Percentiles rank a stretch among this genome's conserved stretches.
phyloP scores from a whole-genome alignment of 23 tunicate genomes.

The Ciona savignyi region DNA sequence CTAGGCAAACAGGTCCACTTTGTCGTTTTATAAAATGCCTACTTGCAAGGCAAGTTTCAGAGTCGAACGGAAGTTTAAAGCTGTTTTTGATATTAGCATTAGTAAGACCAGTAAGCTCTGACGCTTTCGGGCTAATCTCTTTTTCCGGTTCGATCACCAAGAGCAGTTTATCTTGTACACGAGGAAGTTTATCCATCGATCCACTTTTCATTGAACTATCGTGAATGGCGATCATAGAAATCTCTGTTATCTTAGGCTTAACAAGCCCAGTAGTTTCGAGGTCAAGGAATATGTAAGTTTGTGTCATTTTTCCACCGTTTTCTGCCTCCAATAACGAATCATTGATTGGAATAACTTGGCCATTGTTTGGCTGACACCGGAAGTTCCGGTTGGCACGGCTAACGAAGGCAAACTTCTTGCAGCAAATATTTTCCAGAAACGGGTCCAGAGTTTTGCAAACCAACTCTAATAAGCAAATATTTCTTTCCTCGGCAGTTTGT shows the following conservation, averaged over 20 bases:
- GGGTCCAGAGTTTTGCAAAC: not conserved
- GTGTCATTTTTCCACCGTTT: not conserved
- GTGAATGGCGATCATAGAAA: slow-evolving; percentile 35
- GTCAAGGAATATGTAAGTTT: slow-evolving; percentile 45
- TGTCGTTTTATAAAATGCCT: slow-evolving; percentile 21
- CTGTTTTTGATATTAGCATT: slow-evolving; percentile 8
- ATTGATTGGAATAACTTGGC: not conserved
- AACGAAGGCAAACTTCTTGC: slow-evolving; percentile 24
- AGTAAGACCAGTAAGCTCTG: slow-evolving; percentile 12
- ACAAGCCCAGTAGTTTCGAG: slow-evolving; percentile 42
- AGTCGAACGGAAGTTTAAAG: slow-evolving; percentile 16
- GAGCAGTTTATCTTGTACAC: not conserved
- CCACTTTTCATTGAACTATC: not conserved
- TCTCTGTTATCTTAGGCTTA: slow-evolving; percentile 29
- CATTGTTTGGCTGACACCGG: not conserved
- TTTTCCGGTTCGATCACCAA: not conserved
- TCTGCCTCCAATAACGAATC: not conserved
- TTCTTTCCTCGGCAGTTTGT: slow-evolving; percentile 23
- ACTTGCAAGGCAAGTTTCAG: not conserved
- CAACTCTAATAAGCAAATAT: slow-evolving; percentile 1
- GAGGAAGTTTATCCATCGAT: slow-evolving; percentile 1
- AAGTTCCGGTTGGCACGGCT: not conserved
- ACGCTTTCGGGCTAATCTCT: not conserved
- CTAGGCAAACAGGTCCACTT: slow-evolving; percentile 33
- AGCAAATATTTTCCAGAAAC: slow-evolving; percentile 15